Conservation (phyloP, 2,888 invertebrate genomes). For the Dioctria linearis region DNA sequence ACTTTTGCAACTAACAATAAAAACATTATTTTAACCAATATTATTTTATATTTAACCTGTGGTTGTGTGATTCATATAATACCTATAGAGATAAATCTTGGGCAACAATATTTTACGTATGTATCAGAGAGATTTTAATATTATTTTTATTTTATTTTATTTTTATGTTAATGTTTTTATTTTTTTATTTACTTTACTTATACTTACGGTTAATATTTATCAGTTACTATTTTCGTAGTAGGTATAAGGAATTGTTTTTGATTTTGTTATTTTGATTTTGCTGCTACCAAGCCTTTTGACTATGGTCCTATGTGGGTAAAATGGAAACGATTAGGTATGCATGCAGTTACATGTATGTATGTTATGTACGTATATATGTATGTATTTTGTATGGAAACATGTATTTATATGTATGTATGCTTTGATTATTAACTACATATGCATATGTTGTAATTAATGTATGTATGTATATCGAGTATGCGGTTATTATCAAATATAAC, state of each 20-base stretch:
- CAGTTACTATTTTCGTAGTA: conserved; percentile 40
- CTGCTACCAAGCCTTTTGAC: conserved; percentile 68
- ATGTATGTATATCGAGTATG: no score
- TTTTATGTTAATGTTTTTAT: not conserved
- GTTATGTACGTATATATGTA: no score
- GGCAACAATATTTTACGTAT: conserved; percentile 38
- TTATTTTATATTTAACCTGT: not conserved
- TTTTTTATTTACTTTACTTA: conserved; percentile 36
- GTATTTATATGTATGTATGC: not conserved
- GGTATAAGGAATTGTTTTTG: conserved; percentile 55
- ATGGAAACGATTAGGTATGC: conserved; percentile 21
- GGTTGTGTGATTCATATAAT: conserved; percentile 13
- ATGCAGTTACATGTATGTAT: no score
- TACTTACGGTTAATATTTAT: conserved; percentile 32
- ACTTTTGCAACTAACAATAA: not conserved
- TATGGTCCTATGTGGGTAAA: conserved; percentile 42
- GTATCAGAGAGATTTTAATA: not conserved
- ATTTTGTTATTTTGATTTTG: conserved; percentile 67
- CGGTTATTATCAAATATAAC: no score
- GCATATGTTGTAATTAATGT: no score
- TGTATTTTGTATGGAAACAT: no score
- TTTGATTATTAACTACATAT: conserved; percentile 34
- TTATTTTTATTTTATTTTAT: conserved; percentile 11
- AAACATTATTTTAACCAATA: conserved; percentile 17
- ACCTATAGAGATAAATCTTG: conserved; percentile 23